Percentiles rank a stretch among this genome's conserved stretches.
These are phyloP conservation scores for Drosophila aldrichi DNA, from an alignment of 2,888 invertebrate species.

Conservation along the genomic window DNA sequence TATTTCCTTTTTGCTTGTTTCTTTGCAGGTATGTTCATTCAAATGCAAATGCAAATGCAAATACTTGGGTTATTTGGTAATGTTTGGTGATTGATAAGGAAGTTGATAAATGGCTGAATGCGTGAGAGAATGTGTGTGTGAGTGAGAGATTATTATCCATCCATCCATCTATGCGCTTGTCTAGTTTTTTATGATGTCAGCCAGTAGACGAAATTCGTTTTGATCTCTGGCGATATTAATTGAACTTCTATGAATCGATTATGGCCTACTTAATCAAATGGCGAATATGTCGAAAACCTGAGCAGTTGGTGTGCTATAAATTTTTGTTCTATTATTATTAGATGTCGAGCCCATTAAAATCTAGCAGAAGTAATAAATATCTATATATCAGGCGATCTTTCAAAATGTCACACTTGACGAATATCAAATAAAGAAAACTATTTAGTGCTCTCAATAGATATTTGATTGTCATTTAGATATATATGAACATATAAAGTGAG, in stretches of 20 bases:
- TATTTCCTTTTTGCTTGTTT: conserved; percentile 24
- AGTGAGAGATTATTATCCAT: conserved; percentile 28
- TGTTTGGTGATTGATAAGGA: conserved; percentile 72
- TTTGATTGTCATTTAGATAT: not conserved
- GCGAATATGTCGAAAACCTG: not conserved
- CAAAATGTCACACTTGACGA: not conserved
- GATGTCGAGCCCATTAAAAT: conserved; percentile 16
- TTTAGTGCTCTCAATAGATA: not conserved
- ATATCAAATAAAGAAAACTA: not conserved
- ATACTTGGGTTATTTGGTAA: conserved; percentile 37
- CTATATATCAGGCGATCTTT: not conserved
- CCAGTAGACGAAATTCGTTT: conserved; percentile 31
- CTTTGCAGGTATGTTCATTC: conserved; percentile 60
- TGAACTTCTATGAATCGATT: conserved; percentile 7
- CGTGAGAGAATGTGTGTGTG: not conserved
- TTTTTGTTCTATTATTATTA: conserved; percentile 32
- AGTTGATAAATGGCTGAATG: conserved; percentile 55
- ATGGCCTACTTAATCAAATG: conserved; percentile 47
- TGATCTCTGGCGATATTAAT: conserved; percentile 41
- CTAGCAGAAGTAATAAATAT: conserved; percentile 3
- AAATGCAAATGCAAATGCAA: conserved; percentile 60
- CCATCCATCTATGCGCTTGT: conserved; percentile 21
- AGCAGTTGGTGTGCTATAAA: not conserved
- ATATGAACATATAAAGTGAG: not conserved
- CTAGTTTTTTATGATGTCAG: conserved; percentile 46